Conservation (phyloP, 2,113 vertebrate species). For the Bagarius yarrelli region DNA sequence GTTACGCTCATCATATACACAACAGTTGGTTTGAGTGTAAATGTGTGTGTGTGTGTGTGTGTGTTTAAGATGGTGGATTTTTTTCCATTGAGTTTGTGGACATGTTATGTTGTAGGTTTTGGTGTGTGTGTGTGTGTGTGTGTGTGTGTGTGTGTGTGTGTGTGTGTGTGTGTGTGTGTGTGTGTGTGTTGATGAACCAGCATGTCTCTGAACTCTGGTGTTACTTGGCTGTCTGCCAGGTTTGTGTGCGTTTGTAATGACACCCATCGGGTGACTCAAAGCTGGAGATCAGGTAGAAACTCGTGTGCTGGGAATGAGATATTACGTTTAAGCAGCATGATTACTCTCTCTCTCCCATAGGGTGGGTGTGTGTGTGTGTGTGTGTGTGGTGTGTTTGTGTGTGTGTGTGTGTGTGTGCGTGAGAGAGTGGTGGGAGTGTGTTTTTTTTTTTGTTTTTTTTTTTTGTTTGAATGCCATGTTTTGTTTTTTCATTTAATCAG, state of each 20-base stretch:
- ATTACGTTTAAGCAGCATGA: background rate
- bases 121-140: background rate
- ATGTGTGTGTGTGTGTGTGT: slow-evolving; percentile 29
- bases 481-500: background rate
- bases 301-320: background rate
- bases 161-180: background rate
- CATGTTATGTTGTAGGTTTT: background rate
- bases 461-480: background rate
- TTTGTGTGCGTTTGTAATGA: background rate
- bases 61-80: background rate
- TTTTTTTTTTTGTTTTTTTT: too few relatives aligned
- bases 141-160: background rate
- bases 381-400: background rate
- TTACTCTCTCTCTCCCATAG: too few relatives aligned
- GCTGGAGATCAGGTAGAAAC: background rate
- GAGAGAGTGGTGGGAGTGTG: too few relatives aligned
- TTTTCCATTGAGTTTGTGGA: too few relatives aligned
- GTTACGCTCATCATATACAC: too few relatives aligned
- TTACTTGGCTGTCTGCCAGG: background rate
- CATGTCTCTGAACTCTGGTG: background rate
- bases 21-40: background rate
- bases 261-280: background rate
- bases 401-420: too few relatives aligned
- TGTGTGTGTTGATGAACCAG: background rate
- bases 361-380: too few relatives aligned